phyloP scores from a whole-genome alignment of 53 echinoderm and acorn worm species.

The Henricia sp. region DNA sequence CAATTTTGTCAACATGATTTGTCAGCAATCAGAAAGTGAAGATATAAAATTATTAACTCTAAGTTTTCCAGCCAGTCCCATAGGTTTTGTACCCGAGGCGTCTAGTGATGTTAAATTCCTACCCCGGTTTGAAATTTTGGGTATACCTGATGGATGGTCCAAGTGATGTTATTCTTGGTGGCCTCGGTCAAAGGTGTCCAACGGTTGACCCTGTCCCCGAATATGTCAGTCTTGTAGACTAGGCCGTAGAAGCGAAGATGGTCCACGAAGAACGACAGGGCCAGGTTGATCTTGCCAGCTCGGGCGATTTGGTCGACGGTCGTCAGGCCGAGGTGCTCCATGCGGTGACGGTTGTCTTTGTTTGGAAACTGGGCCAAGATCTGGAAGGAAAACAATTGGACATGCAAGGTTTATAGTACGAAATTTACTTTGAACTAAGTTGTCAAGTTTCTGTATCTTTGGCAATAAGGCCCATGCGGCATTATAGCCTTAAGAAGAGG shows the following conservation, averaged over 20 bases:
- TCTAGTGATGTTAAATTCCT: no score
- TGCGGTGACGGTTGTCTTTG: constrained; percentile 61
- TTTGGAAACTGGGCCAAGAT: constrained; percentile 8
- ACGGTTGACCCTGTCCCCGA: constrained; percentile 66
- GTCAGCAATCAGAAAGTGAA: no score
- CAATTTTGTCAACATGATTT: no score
- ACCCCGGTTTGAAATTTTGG: no score
- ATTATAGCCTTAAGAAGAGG: no score
- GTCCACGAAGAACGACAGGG: constrained; percentile 71
- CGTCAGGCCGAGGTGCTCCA: constrained; percentile 72
- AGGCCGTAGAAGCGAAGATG: constrained; percentile 70
- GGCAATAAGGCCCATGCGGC: no score
- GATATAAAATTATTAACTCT: no score
- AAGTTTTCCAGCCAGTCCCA: no score
- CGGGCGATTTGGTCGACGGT: constrained; percentile 62
- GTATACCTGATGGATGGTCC: constrained; percentile 77
- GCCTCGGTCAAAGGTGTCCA: constrained; percentile 68
- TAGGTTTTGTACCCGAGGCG: no score
- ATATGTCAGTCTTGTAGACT: constrained; percentile 72
- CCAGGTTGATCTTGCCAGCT: constrained; percentile 57
- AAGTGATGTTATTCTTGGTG: constrained; percentile 43
- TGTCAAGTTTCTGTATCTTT: no score
- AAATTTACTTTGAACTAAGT: no score
- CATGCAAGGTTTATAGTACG: not conserved
- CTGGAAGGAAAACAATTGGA: not conserved